Base-by-base conservation (phyloP, 2,113 vertebrate genomes). In the Plectropomus leopardus region DNA sequence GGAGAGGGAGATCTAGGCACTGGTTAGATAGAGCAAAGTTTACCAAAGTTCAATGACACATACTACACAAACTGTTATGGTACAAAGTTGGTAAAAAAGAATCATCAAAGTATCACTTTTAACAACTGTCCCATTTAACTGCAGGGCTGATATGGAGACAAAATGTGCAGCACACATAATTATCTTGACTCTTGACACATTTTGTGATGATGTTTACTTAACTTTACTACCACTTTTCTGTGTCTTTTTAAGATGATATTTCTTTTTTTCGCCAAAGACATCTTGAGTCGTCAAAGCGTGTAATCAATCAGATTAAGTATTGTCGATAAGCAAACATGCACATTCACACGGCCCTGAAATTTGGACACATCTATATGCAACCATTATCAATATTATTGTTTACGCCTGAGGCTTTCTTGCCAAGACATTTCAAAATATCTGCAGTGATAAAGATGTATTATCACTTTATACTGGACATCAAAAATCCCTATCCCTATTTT, bases 401-500 rank as follows among this genome's bases (percentile, higher is more conserved):
- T 26, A 21, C 0, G 3, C 48, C 5, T 53, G 13, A 16, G 45
- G 14, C 19, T 57, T 73, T 80, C 44, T 44, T 76, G 0, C 4
- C 17, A 15, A 11, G 17, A 32, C 19, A 32, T 5, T 54, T 34
- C 19, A 53, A 67, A 59, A 16, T n/a, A 67, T 59, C 42, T 14
- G 1, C 23, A 54, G 57, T 47, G 24, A n/a, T 44, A 75, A 77
- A 1, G 16, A 14, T 67, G 45, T n/a, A 61, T 73, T 53, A 82
- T 30, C 5, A 58, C 13, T 48, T 75, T 1, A 7, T 8, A 45
- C 1, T 40, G 26, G 5, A 48, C 26, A n/a, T 51, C 2, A 60
- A 47, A 57, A 81, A 44, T 60, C 5, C 23, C 50, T 24, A 51
- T 63, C 72, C 55, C 66, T 32, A 58, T 80, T 21, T 23, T 59